Evolutionary conservation across 2,888 invertebrate genomes (phyloP).

Genomic region (Mesorhabditis sp.): DNA sequence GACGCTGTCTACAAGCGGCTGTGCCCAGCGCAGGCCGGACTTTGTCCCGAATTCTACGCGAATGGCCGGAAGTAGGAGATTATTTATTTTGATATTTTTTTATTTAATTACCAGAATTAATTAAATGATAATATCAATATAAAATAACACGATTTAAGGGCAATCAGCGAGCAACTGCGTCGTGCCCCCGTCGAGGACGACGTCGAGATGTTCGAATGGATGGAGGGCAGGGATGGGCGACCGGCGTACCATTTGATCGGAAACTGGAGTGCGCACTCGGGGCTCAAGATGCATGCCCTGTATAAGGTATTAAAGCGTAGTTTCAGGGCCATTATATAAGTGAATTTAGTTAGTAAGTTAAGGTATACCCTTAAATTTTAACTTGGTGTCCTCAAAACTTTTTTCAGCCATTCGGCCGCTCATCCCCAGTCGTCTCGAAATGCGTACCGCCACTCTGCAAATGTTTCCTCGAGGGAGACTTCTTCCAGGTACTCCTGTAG

Average conservation of each 20-base stretch:
- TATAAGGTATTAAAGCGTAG: slow-evolving; percentile 19
- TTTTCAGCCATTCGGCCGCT: slow-evolving; percentile 10
- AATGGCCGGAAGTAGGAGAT: slow-evolving; percentile 39
- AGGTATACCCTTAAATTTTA: too few species aligned
- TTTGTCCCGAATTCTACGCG: slow-evolving; percentile 53
- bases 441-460: slow-evolving; percentile 55
- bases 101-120: not conserved
- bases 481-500: slow-evolving; percentile 30
- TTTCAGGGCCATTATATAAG: too few species aligned
- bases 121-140: not conserved
- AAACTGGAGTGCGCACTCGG: slow-evolving; percentile 53
- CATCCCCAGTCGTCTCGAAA: slow-evolving; percentile 22
- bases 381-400: not conserved
- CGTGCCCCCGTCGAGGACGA: slow-evolving; percentile 42
- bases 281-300: slow-evolving; percentile 35
- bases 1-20: slow-evolving; percentile 48
- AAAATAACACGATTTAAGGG: not conserved
- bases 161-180: slow-evolving; percentile 26
- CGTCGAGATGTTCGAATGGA: slow-evolving; percentile 50
- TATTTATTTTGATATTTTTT: not conserved
- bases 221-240: slow-evolving; percentile 24
- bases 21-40: slow-evolving; percentile 41
- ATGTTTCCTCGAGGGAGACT: slow-evolving; percentile 51
- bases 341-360: too few species aligned
- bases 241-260: slow-evolving; percentile 52